Evolutionary conservation across 2,797 vertebrate species (phyloP).

Genomic region (Emydoidea blandingii): DNA sequence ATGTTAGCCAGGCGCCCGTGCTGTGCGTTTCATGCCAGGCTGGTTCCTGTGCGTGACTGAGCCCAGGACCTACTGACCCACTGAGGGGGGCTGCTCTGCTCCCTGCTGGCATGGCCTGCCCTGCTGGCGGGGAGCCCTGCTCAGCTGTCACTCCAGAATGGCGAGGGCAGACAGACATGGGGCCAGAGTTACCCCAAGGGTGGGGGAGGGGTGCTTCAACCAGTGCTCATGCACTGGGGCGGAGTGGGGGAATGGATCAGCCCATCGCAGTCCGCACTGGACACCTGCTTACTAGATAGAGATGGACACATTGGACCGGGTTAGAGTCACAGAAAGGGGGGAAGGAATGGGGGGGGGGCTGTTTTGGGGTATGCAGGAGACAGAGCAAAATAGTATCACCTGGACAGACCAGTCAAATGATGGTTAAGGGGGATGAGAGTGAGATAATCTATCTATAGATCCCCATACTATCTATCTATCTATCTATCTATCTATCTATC

Average conservation of each 20-base stretch:
- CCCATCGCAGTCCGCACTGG: too few species aligned
- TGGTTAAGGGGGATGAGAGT: not conserved
- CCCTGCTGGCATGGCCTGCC: not conserved
- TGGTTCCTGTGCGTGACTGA: not conserved
- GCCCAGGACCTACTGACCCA: not conserved
- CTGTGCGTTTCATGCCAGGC: not conserved
- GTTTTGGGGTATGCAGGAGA: not conserved
- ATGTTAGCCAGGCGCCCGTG: not conserved
- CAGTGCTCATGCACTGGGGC: too few species aligned
- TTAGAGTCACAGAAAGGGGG: not conserved
- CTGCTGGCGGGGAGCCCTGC: not conserved
- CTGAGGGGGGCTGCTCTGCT: not conserved
- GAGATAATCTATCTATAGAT: not conserved
- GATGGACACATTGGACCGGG: not conserved
- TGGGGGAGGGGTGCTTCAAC: too few species aligned
- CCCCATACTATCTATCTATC: too few species aligned
- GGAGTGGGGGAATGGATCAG: too few species aligned
- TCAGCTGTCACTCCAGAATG: not conserved
- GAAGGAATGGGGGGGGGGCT: not conserved
- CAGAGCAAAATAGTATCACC: not conserved
- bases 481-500: too few species aligned
- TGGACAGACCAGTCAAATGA: not conserved
- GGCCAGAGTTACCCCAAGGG: not conserved
- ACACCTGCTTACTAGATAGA: not conserved
- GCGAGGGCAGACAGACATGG: not conserved